These are phyloP conservation scores for Myathropa florea DNA, from an alignment of 2,888 invertebrate species.

Conservation along the genomic window DNA sequence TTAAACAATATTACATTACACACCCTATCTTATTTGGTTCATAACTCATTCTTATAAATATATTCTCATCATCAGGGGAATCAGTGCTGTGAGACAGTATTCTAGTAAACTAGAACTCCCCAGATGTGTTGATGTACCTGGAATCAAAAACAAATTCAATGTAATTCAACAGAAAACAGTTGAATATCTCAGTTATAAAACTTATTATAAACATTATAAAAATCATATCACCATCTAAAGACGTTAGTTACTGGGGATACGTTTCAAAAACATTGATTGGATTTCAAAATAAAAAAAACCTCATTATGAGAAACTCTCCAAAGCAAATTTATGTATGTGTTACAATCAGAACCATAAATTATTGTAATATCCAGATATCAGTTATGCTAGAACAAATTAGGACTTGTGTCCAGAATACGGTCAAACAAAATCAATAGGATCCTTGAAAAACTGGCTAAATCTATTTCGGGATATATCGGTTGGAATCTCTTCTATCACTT, in stretches of 20 bases:
- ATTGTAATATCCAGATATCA: no score
- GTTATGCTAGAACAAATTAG: background rate
- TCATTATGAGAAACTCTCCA: no score
- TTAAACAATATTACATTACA: slow-evolving; percentile 33
- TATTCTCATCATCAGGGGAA: slow-evolving; percentile 21
- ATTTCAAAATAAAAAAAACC: no score
- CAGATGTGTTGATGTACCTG: slow-evolving; percentile 36
- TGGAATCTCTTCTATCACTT: background rate
- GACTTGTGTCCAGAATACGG: background rate
- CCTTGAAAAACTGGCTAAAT: background rate
- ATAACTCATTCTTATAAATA: slow-evolving; percentile 43
- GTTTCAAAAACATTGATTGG: no score
- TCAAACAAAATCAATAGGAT: background rate
- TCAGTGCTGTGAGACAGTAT: slow-evolving; percentile 9
- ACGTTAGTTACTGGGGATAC: no score
- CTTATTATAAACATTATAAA: no score
- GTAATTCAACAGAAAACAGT: no score
- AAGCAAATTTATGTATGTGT: no score
- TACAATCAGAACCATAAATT: no score
- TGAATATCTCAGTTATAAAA: no score
- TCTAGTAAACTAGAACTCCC: background rate
- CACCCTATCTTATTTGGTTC: background rate
- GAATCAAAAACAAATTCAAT: background rate
- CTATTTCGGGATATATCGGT: background rate
- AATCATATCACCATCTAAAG: no score